Conservation (phyloP, 2,797 vertebrate species). For the Melanotaenia pygmaea region DNA sequence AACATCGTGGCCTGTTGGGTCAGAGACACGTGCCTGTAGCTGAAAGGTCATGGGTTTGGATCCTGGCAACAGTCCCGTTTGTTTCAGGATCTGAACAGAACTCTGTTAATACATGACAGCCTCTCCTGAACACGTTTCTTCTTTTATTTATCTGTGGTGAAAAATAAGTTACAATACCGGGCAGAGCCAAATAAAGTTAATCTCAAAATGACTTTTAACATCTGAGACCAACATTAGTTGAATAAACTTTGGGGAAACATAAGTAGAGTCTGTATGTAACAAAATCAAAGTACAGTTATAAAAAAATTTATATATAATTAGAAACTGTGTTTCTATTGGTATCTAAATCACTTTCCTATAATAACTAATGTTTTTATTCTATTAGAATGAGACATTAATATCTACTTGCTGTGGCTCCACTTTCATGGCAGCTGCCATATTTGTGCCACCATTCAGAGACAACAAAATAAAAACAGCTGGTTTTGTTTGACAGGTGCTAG, state of each 20-base stretch:
- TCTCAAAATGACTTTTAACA: not conserved
- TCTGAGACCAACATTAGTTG: not conserved
- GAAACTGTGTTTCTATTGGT: too few species aligned
- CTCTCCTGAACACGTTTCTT: not conserved
- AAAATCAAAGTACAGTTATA: too few species aligned
- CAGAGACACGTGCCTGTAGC: constrained; percentile 34
- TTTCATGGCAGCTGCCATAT: too few species aligned
- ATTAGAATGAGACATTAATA: too few species aligned
- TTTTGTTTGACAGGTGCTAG: too few species aligned
- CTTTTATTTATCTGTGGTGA: not conserved
- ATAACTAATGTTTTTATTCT: too few species aligned
- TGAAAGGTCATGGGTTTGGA: constrained; percentile 41
- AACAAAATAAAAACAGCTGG: too few species aligned
- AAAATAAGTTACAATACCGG: not conserved
- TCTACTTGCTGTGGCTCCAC: too few species aligned
- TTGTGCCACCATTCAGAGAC: too few species aligned
- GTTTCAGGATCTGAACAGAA: constrained; percentile 21
- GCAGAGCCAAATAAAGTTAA: too few species aligned
- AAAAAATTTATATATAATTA: too few species aligned
- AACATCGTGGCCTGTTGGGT: constrained; percentile 6
- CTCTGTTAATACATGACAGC: constrained; percentile 10
- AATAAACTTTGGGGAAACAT: not conserved
- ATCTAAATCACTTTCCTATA: too few species aligned
- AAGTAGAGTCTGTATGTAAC: not conserved
- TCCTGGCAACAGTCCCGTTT: not conserved